Base-by-base conservation (phyloP, 2,888 invertebrate genomes). In the Eugnorisma glareosa region DNA sequence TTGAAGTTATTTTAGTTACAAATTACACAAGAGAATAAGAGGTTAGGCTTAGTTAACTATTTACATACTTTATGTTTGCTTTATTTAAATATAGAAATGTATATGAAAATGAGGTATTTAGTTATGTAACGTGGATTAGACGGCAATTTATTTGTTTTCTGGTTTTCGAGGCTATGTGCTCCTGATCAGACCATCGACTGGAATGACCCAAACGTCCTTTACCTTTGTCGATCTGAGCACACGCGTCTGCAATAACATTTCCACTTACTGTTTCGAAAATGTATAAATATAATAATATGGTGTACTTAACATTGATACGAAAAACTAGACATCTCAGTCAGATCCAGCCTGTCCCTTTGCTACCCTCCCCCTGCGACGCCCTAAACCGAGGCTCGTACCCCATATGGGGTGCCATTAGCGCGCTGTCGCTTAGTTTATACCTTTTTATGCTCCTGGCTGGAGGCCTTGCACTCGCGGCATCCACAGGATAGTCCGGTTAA, bases 1-100 rank as follows among this genome's bases (percentile, higher is more conserved):
- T 73, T 21, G 1, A 18, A 57, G 64, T 48, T 82, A 78, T 75
- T 79, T 68, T 67, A 43, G 61, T 67, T 35, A 67, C 51, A 43
- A 15, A 66, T 72, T 72, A 45, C 67, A 35, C 37, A 83, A 71
- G 43, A 71, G 24, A 51, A 43, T 24, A 11, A 31, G 21, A 48
- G 2, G 35, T 15, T 45, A 40, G n/a, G n/a, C n/a, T n/a, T n/a
- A 21, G 18, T 11, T n/a, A n/a, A n/a, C 18, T 24, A 31, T 69
- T 40, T 18, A 31, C 21, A 18, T 28, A 45, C 61, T 31, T 67
- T 61, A 43, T 75, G 35, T 40, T 35, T 8, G 18, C 18, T 57
- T 40, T 75, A 66, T 31, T n/a, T 37, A 18, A 45, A 57, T 21
- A n/a, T 43, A 45, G 7, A 21, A 43, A 7, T n/a, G n/a, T n/a